Base-by-base conservation (phyloP, 2,888 invertebrate species). In the Apamea anceps region DNA sequence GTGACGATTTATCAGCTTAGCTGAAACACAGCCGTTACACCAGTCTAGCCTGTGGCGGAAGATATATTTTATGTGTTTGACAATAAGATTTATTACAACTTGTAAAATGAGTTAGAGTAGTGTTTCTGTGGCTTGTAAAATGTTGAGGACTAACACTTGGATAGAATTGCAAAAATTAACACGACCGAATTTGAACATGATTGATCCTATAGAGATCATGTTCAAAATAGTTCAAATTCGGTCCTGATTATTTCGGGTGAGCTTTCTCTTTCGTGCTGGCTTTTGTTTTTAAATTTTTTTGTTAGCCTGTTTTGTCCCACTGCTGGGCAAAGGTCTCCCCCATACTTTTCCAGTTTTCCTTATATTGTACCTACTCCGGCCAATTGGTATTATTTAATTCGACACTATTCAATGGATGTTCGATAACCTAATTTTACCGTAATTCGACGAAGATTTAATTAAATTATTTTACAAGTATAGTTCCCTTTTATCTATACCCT, bases 1-100 rank as follows among this genome's bases (percentile, higher is more conserved):
- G 87, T 82, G 72, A 72, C 81, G n/a, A 75, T 77, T 82, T 80
- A 65, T 73, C 68, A 18, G 37, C 51, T 25, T 79, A 81, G 83
- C 62, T 89, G 85, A 85, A 89, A 87, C 77, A 84, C 83, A 82
- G 45, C 12, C 10, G 32, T 8, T 70, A 32, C 12, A 60, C 57
- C 65, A 37, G 3, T 32, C 66, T 42, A n/a, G n/a, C 25, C 13
- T 28, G 1, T 51, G 6, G 71, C 18, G 7, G 28, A 48, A 85
- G 75, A 80, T 67, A 21, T 51, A 66, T 84, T 80, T 84, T 88
- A 79, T 75, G 1, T 2, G 25, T 25, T 37, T 21, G 2, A 0
- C 0, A 0, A 0, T 68, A 82, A 70, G 74, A 28, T 42, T 48
- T 45, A 57, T 57, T 70, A 73, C 72, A 2, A 54, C 12, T 37